Evolutionary conservation across 2,888 invertebrate species (phyloP).

Genomic region (Drosophila paracracens): DNA sequence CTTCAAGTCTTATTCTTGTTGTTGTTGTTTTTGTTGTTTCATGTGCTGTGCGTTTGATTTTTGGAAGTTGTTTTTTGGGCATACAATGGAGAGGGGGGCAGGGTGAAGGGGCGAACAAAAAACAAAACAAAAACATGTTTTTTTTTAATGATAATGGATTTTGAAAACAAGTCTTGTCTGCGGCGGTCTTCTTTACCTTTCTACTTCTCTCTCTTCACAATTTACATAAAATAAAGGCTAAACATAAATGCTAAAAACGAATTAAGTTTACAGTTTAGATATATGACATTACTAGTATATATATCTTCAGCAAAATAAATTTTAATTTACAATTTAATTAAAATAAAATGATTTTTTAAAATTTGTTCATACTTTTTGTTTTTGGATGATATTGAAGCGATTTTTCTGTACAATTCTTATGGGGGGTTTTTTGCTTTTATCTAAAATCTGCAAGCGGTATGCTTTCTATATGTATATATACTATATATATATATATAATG

Average conservation of each 20-base stretch:
- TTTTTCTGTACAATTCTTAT: slow-evolving; percentile 40
- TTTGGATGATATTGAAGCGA: slow-evolving; percentile 53
- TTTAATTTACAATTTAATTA: neutral
- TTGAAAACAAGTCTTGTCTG: slow-evolving; percentile 54
- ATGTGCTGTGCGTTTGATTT: slow-evolving; percentile 35
- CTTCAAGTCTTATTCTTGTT: slow-evolving; percentile 74
- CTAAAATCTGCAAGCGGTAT: slow-evolving; percentile 20
- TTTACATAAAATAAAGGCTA: slow-evolving; percentile 33
- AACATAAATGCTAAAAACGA: slow-evolving; percentile 22
- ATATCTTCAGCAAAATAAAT: slow-evolving; percentile 21
- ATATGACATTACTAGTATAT: slow-evolving; percentile 20
- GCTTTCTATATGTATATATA: slow-evolving; percentile 4
- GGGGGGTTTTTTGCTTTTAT: slow-evolving; percentile 7
- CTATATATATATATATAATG: slow-evolving; percentile 12
- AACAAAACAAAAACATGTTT: slow-evolving; percentile 17
- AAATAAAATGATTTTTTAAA: neutral
- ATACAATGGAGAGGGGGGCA: neutral
- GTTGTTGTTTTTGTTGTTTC: slow-evolving; percentile 27
- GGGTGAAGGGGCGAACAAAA: slow-evolving; percentile 6
- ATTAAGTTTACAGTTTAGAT: slow-evolving; percentile 17
- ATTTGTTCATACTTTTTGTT: slow-evolving; percentile 30
- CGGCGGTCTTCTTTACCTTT: slow-evolving; percentile 15
- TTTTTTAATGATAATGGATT: slow-evolving; percentile 7
- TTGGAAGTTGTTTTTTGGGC: slow-evolving; percentile 37
- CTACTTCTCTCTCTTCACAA: slow-evolving; percentile 16